Evolutionary conservation across 1,140 invertebrate species (phyloP), one percentile per base, ranked within the genome.

Genomic region (Cotesia vestalis): DNA sequence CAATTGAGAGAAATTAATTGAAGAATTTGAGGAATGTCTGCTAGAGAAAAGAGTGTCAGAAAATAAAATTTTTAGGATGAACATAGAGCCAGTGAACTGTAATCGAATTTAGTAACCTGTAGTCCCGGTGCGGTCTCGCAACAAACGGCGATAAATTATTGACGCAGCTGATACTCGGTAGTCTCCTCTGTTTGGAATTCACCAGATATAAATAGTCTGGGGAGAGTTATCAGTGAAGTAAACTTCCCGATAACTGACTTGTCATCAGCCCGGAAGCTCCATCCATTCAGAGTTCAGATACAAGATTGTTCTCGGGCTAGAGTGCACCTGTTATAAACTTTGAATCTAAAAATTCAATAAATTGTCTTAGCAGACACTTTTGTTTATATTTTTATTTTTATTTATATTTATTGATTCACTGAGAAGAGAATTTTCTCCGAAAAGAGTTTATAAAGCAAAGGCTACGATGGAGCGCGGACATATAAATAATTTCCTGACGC

Each of bases 401-500:
- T 40, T 38, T 8, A 4, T 64, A 40, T 46, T 64, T 36, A 38
- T 36, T 14, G 11, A 64, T 20, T 14, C 35, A 62, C 6, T 2
- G n/a, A 52, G 40, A 46, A 46, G 11, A 46, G 8, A 46, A 46
- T 46, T 46, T 46, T 46, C 40, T 46, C 0, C 6, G 40, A 46
- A 46, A 46, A 57, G 17, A 20, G n/a, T 57, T 57, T 57, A 57
- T 57, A 57, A 17, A 61, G 11, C 17, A 36, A 12, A 36, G 35
- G 34, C n/a, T 62, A 36, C 36, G 6, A n/a, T 12, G 8, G 34
- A 67, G 34, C 12, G 11, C 14, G 3, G 40, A 64, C 66, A 35
- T 67, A 72, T 72, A 71, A 71, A 71, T 69, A 71, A 71, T 73
- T 76, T 72, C 40, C 46, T 69, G 67, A 69, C 63, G 75, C 73